Evolutionary conservation across 2,888 invertebrate species (phyloP).

Genomic region (Atherix ibis): DNA sequence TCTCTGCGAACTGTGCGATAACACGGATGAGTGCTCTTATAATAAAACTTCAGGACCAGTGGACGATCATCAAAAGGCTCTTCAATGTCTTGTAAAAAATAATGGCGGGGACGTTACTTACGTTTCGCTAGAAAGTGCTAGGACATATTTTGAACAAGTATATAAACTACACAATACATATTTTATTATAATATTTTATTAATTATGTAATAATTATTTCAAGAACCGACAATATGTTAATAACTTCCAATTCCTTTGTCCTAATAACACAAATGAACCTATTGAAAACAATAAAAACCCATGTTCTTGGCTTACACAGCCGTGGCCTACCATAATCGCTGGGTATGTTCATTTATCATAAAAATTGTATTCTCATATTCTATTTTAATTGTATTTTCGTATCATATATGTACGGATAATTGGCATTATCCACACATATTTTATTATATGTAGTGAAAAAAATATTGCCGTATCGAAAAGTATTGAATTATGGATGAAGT

Average conservation of each 20-base stretch:
- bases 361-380: too few species aligned
- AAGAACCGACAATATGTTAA: too few species aligned
- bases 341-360: too few species aligned
- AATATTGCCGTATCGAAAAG: constrained; percentile 11
- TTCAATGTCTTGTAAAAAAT: constrained; percentile 37
- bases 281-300: constrained; percentile 25
- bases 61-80: constrained; percentile 33
- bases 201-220: background rate
- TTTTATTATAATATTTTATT: constrained; percentile 1
- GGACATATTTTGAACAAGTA: constrained; percentile 24
- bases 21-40: constrained; percentile 3
- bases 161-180: constrained; percentile 5
- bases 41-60: background rate
- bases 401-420: too few species aligned
- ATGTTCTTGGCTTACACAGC: constrained; percentile 46
- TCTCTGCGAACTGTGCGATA: constrained; percentile 35
- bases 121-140: constrained; percentile 31
- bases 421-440: background rate
- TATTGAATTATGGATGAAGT: constrained; percentile 17
- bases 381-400: too few species aligned
- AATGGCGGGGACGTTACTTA: constrained; percentile 42
- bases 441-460: constrained; percentile 12
- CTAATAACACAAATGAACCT: constrained; percentile 18
- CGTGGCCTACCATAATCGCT: constrained; percentile 40
- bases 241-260: constrained; percentile 22